phyloP scores from a whole-genome alignment of 1,140 invertebrate genomes.

The Hormaphis cornu region DNA sequence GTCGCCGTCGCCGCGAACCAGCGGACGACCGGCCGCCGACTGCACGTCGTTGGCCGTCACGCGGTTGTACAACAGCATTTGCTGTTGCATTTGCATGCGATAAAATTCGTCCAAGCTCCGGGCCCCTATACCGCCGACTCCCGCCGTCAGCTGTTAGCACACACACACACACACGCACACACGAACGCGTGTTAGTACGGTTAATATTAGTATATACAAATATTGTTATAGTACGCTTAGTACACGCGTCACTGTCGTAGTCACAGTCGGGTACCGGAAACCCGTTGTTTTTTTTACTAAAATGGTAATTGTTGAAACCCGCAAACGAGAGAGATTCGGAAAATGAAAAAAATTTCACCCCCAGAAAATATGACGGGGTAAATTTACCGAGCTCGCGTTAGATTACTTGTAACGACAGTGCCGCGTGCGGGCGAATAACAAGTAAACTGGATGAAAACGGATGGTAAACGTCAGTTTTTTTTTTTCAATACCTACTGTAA shows the following conservation, averaged over 20 bases:
- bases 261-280: no score
- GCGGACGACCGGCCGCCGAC: background rate
- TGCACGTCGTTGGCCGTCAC: background rate
- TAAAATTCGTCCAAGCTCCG: constrained; percentile 16
- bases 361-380: no score
- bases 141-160: constrained; percentile 14
- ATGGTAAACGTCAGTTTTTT: no score
- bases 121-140: constrained; percentile 1
- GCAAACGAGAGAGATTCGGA: background rate
- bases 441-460: no score
- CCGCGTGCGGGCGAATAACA: no score
- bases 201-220: constrained; percentile 3
- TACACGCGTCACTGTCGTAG: background rate
- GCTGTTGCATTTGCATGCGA: constrained; percentile 4
- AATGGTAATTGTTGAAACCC: background rate
- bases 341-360: no score
- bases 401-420: no score
- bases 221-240: background rate
- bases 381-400: no score
- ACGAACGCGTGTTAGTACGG: background rate
- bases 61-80: background rate
- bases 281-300: no score
- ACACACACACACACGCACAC: constrained; percentile 33
- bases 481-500: no score
- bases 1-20: background rate